phyloP scores from a whole-genome alignment of 2,888 invertebrate genomes.

The Orchestes rusci region DNA sequence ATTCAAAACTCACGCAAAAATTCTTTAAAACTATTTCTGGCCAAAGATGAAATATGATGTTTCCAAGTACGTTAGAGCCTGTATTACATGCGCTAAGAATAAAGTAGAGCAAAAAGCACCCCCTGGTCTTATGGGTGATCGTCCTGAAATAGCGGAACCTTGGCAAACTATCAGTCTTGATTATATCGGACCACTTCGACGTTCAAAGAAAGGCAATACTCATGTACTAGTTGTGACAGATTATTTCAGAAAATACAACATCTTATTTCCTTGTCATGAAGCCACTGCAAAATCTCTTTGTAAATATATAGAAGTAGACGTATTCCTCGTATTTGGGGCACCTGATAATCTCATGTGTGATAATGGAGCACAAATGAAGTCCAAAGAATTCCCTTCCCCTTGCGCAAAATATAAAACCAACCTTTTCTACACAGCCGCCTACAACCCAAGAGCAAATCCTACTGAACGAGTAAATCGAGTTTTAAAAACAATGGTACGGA shows the following conservation, averaged over 20 bases:
- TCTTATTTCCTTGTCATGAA: slow-evolving; percentile 1
- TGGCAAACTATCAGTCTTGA: slow-evolving; percentile 2
- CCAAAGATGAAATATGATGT: slow-evolving; percentile 1
- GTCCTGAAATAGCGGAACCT: background rate
- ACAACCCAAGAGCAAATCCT: too few relatives aligned
- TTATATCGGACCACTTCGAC: slow-evolving; percentile 3
- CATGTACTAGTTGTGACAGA: slow-evolving; percentile 3
- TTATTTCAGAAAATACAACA: slow-evolving; percentile 7
- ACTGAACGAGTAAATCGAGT: slow-evolving; percentile 9
- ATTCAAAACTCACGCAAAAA: slow-evolving; percentile 1
- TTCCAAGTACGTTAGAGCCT: background rate
- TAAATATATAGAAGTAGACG: slow-evolving; percentile 2
- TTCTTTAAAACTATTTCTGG: slow-evolving; percentile 1
- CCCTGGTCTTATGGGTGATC: too few relatives aligned
- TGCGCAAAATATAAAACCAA: background rate
- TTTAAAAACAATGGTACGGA: slow-evolving; percentile 14
- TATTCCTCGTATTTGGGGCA: background rate
- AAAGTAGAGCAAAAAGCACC: too few relatives aligned
- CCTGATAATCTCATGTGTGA: slow-evolving; percentile 3
- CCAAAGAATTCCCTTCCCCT: slow-evolving; percentile 2
- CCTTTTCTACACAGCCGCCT: background rate
- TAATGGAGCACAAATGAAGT: too few relatives aligned
- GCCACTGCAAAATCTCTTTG: slow-evolving; percentile 1
- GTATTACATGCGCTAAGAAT: background rate
- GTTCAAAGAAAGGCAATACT: slow-evolving; percentile 3